Percentiles rank a stretch among this genome's conserved stretches.
These are phyloP conservation scores for Tiliacea citrago DNA, from an alignment of 2,888 invertebrate genomes.

Conservation along the genomic window DNA sequence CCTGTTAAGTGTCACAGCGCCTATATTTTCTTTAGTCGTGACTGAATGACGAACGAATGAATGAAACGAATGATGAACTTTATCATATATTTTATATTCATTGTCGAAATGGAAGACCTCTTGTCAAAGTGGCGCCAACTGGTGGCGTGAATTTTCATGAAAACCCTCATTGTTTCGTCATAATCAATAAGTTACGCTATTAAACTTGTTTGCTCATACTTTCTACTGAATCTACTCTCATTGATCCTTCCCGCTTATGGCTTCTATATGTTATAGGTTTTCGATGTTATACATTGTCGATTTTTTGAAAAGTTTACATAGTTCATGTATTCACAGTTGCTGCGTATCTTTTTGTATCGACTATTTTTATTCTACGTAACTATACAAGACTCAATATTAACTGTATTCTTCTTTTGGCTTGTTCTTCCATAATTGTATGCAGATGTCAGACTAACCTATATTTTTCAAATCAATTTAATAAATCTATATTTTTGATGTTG, in stretches of 20 bases:
- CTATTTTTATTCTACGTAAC: too few species aligned
- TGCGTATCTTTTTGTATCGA: constrained; percentile 40
- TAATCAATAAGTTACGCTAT: constrained; percentile 14
- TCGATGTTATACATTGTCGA: constrained; percentile 67
- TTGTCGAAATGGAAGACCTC: too few species aligned
- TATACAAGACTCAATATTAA: constrained; percentile 32
- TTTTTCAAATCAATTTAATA: constrained; percentile 63
- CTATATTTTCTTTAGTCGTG: too few species aligned
- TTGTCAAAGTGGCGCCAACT: too few species aligned
- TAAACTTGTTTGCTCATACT: constrained; percentile 63
- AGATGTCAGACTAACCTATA: constrained; percentile 57
- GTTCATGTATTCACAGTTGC: constrained; percentile 27
- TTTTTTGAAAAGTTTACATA: constrained; percentile 69
- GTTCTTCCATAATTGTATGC: constrained; percentile 63
- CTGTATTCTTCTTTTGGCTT: constrained; percentile 57
- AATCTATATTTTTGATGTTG: constrained; percentile 65
- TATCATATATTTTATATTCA: too few species aligned
- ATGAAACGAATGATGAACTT: too few species aligned
- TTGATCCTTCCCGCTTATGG: constrained; percentile 70
- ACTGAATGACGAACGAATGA: too few species aligned
- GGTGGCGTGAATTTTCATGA: too few species aligned
- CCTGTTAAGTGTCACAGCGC: too few species aligned
- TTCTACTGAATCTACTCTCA: constrained; percentile 72
- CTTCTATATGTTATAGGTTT: constrained; percentile 67
- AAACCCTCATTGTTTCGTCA: constrained; percentile 16